phyloP scores from a whole-genome alignment of 2,888 invertebrate genomes.

The Erannis defoliaria region DNA sequence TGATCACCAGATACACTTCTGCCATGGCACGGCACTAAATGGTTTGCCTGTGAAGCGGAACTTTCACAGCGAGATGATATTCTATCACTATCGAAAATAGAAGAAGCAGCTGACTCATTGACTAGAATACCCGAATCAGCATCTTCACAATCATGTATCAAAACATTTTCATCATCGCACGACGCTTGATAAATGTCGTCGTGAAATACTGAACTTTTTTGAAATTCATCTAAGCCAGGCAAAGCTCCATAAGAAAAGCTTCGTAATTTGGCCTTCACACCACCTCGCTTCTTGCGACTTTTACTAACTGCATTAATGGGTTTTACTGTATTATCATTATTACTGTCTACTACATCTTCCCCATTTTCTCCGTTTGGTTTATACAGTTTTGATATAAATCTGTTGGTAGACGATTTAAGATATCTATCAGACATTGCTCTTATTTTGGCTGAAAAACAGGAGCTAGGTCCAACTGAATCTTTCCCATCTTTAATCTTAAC shows the following conservation, averaged over 20 bases:
- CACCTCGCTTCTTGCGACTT: constrained; percentile 75
- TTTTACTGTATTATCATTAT: constrained; percentile 68
- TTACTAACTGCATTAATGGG: constrained; percentile 64
- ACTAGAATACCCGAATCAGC: constrained; percentile 92
- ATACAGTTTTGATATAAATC: constrained; percentile 89
- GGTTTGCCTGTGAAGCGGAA: constrained; percentile 78
- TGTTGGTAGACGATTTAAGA: constrained; percentile 89
- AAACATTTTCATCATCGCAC: constrained; percentile 84
- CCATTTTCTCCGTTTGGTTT: constrained; percentile 77
- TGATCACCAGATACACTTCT: constrained; percentile 84
- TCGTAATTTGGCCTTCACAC: constrained; percentile 85
- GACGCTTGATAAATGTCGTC: constrained; percentile 84
- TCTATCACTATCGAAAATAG: constrained; percentile 87
- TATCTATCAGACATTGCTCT: constrained; percentile 91
- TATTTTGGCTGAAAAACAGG: constrained; percentile 90
- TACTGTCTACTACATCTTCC: constrained; percentile 59
- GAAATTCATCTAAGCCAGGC: constrained; percentile 90
- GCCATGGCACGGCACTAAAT: constrained; percentile 73
- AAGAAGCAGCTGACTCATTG: constrained; percentile 90
- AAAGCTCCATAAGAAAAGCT: constrained; percentile 92
- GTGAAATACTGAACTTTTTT: constrained; percentile 88
- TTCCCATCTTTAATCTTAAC: constrained; percentile 77
- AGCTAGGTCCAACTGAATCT: constrained; percentile 83
- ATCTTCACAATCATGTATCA: constrained; percentile 89
- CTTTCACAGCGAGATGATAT: constrained; percentile 84